Conservation (phyloP, 2,888 invertebrate species). For the Caenorhabditis afra region DNA sequence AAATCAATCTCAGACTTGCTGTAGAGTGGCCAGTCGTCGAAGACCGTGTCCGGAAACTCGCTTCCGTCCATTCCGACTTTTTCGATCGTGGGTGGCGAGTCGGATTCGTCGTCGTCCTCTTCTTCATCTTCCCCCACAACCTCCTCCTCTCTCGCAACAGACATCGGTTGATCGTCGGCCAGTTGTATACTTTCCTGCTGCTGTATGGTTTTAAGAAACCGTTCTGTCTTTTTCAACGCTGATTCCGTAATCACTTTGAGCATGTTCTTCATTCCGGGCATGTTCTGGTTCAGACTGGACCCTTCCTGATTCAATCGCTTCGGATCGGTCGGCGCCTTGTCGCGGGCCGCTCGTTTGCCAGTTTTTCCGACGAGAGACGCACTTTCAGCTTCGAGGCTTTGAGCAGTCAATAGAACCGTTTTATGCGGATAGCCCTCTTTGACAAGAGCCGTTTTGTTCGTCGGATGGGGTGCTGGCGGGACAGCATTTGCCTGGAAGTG, state of each 20-base stretch:
- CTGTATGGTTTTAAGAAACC: constrained; percentile 6
- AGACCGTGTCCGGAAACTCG: not conserved
- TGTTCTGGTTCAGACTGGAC: constrained; percentile 41
- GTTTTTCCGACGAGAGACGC: constrained; percentile 34
- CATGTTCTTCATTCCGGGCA: constrained; percentile 58
- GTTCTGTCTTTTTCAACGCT: constrained; percentile 25
- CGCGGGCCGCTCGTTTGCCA: constrained; percentile 4
- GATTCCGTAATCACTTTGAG: constrained; percentile 47
- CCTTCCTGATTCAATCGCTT: constrained; percentile 30
- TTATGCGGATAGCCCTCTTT: constrained; percentile 18
- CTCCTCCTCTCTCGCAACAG: not conserved
- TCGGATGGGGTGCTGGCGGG: not conserved
- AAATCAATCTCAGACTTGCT: constrained; percentile 61
- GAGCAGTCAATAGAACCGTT: constrained; percentile 40
- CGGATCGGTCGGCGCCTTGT: not conserved
- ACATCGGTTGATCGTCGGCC: not conserved
- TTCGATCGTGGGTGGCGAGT: constrained; percentile 25
- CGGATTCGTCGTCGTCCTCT: not conserved
- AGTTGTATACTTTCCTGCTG: not conserved
- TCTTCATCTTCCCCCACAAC: constrained; percentile 17
- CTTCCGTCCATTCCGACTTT: not conserved
- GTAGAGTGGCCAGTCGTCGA: constrained; percentile 63
- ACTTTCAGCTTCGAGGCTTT: constrained; percentile 23
- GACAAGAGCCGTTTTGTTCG: constrained; percentile 16
- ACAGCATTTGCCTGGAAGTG: constrained; percentile 6